Base-by-base conservation (phyloP, 2,888 invertebrate species). In the Meloe dianella region DNA sequence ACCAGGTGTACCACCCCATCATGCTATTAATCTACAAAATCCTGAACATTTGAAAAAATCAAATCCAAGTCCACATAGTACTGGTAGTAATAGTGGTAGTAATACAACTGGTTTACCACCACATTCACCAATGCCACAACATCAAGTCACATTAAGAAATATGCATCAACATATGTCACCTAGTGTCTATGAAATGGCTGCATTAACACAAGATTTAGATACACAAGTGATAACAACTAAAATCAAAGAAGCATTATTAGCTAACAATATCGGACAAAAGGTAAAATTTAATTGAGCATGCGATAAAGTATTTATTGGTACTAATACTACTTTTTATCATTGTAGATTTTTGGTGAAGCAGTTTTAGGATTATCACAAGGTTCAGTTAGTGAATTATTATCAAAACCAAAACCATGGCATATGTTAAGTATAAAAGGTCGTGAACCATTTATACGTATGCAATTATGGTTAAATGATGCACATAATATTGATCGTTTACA, bases 331-430 rank as follows among this genome's bases (percentile, higher is more conserved):
- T n/a, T n/a, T n/a, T n/a, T n/a, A 27, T 27, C 4, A 22, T 85
- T 84, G 12, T 82, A 89, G 87, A 95, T 96, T 71, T 98, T 99
- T 80, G 99, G 98, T 10, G 98, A 99, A 85, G 97, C 96, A 0
- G 97, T 99, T 4, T 87, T 99, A 14, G 98, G 97, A 0, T 86
- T 98, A 30, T 97, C 97, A 0, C 98, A 98, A 84, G 98, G 96
- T 12, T 96, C 98, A 2, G 98, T 98, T 12, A 97, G 97, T 79
- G 99, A 99, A 84, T 86, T 99, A 70, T 87, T 99, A 8, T 97
- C 97, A 69, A 98, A 98, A 83, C 98, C 98, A 5, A 98, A 98
- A 80, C 98, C 98, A 0, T 98, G 98, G 98, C 97, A 97, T 82
- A 97, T 98, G 97, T 88, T 98, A 63, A 97, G 97, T 81, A 96